phyloP scores from a whole-genome alignment of 2,797 vertebrate species.

The Eidolon dupreanum region DNA sequence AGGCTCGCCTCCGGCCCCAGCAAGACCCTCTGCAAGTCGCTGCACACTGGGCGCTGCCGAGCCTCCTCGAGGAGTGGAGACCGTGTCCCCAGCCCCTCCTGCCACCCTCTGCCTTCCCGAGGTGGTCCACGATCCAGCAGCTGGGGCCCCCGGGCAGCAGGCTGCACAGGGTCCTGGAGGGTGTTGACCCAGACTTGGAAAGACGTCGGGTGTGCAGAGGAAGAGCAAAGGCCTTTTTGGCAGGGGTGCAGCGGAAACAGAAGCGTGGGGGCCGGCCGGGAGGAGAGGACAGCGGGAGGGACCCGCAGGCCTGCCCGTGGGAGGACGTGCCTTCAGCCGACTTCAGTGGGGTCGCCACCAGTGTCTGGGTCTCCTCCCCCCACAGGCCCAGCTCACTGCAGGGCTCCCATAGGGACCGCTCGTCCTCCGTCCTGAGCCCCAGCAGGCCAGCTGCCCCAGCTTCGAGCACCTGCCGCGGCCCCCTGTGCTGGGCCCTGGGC shows the following conservation, averaged over 20 bases:
- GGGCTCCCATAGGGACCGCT: neutral
- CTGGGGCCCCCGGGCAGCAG: neutral
- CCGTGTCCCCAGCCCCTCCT: neutral
- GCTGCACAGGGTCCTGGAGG: neutral
- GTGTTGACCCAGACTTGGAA: neutral
- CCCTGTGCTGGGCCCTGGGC: neutral
- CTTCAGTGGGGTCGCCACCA: neutral
- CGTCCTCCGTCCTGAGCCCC: neutral
- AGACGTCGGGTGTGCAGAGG: neutral
- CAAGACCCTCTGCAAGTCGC: neutral
- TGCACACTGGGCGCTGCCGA: fast-evolving
- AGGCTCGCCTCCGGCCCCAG: neutral
- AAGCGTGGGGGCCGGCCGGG: neutral
- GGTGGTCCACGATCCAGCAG: neutral
- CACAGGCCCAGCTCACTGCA: neutral
- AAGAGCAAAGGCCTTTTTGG: fast-evolving
- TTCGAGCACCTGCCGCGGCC: fast-evolving
- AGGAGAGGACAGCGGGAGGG: neutral
- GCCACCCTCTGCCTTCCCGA: fast-evolving
- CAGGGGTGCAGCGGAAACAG: fast-evolving
- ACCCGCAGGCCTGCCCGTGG: neutral
- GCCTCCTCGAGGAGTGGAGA: neutral
- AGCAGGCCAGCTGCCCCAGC: neutral
- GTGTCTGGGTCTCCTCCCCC: neutral
- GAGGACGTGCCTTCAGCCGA: neutral